Conservation (phyloP, 2,888 invertebrate genomes). For the Tineola bisselliella region DNA sequence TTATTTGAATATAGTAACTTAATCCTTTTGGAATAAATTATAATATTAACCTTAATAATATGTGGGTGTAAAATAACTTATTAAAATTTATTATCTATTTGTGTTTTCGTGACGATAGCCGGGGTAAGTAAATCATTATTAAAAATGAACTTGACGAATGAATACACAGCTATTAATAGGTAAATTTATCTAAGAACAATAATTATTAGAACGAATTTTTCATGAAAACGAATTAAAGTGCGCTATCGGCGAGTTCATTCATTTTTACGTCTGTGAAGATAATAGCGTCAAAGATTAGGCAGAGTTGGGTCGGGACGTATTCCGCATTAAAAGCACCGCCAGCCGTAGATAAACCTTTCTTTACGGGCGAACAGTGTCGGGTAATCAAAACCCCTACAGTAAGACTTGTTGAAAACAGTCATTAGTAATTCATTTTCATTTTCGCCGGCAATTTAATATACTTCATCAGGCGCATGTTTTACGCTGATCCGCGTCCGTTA, state of each 20-base stretch:
- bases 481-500: constrained; percentile 29
- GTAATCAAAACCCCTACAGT: constrained; percentile 41
- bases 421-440: constrained; percentile 59
- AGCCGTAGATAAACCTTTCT: constrained; percentile 27
- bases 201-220: no score
- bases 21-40: not conserved
- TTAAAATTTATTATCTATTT: no score
- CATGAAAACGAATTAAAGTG: not conserved
- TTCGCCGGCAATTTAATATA: constrained; percentile 25
- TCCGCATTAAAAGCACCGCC: constrained; percentile 15
- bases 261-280: constrained; percentile 21
- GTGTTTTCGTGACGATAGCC: no score
- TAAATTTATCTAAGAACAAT: no score
- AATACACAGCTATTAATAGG: not conserved
- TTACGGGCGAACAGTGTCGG: constrained; percentile 22
- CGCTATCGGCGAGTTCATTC: constrained; percentile 20
- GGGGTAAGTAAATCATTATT: not conserved
- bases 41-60: no score
- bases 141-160: not conserved
- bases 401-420: constrained; percentile 45
- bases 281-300: constrained; percentile 18
- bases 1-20: not conserved
- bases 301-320: not conserved
- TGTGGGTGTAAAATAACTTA: no score
- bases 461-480: constrained; percentile 19